These are phyloP conservation scores for Elysia chlorotica DNA, from an alignment of 1,140 invertebrate species.

Conservation along the genomic window DNA sequence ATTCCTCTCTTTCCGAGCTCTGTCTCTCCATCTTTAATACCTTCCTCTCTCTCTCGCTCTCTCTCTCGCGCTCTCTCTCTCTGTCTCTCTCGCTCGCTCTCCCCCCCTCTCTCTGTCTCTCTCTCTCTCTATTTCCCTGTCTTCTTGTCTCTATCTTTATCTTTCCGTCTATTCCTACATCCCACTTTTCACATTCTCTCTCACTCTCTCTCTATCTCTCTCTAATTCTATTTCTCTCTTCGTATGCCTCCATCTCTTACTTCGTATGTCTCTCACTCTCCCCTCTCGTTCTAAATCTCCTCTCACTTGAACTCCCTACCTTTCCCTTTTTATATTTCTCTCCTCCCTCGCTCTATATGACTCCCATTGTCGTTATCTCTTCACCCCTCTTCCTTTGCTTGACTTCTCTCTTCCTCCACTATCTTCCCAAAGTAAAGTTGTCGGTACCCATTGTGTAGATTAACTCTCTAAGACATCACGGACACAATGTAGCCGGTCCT, in stretches of 20 bases:
- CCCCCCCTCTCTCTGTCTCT: not conserved
- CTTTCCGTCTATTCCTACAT: not conserved
- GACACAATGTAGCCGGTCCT: no score
- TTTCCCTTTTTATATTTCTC: not conserved
- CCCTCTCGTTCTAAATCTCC: not conserved
- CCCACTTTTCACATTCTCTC: not conserved
- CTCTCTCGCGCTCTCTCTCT: not conserved
- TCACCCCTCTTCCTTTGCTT: no score
- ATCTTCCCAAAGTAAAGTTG: no score
- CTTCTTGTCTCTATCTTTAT: not conserved
- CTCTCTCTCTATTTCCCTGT: not conserved
- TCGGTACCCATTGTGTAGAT: no score
- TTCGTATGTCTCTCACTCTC: not conserved
- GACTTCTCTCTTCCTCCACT: no score
- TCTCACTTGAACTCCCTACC: not conserved
- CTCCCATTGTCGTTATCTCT: no score
- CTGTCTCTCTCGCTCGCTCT: not conserved
- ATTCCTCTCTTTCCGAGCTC: no score
- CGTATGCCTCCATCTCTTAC: not conserved
- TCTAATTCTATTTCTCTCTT: not conserved
- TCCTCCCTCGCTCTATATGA: not conserved
- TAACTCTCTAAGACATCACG: no score
- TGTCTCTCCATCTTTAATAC: not conserved
- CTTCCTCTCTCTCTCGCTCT: not conserved
- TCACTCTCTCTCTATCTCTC: not conserved